phyloP scores from a whole-genome alignment of 2,113 vertebrate species.

The Xiphophorus couchianus region DNA sequence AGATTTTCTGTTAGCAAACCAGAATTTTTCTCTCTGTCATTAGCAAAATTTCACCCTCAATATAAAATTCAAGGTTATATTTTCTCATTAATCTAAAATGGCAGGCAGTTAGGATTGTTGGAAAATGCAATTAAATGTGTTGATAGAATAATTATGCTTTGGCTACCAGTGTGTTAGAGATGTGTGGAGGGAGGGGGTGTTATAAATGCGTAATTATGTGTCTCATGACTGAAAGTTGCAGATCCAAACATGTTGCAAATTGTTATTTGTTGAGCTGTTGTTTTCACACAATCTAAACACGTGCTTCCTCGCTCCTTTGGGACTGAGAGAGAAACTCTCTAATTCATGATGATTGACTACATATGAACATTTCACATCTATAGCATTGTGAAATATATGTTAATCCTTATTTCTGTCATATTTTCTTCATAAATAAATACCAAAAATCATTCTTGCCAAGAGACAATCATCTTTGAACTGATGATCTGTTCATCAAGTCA shows the following conservation, averaged over 20 bases:
- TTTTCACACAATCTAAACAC: slow-evolving; percentile 15
- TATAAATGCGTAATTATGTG: slow-evolving; percentile 5
- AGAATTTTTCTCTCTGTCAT: background rate
- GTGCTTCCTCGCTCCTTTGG: background rate
- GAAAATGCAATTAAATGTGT: background rate
- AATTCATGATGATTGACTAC: background rate
- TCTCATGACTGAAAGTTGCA: slow-evolving; percentile 21
- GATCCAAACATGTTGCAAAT: slow-evolving; percentile 38
- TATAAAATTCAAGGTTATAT: background rate
- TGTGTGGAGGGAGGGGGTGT: background rate
- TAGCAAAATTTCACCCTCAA: background rate
- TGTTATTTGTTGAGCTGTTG: slow-evolving; percentile 24
- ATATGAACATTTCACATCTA: background rate
- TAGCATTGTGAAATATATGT: too few relatives aligned
- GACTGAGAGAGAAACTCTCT: background rate
- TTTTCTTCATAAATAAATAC: slow-evolving; percentile 10
- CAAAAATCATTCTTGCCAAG: background rate
- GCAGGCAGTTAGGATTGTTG: slow-evolving; percentile 8
- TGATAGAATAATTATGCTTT: slow-evolving; percentile 9
- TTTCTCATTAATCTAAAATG: slow-evolving; percentile 5
- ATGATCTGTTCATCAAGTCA: background rate
- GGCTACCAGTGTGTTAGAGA: background rate
- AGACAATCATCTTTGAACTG: background rate
- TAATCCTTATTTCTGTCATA: background rate
- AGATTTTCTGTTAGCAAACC: background rate